Conservation (phyloP, 2,888 invertebrate genomes). For the Cinara cedri region DNA sequence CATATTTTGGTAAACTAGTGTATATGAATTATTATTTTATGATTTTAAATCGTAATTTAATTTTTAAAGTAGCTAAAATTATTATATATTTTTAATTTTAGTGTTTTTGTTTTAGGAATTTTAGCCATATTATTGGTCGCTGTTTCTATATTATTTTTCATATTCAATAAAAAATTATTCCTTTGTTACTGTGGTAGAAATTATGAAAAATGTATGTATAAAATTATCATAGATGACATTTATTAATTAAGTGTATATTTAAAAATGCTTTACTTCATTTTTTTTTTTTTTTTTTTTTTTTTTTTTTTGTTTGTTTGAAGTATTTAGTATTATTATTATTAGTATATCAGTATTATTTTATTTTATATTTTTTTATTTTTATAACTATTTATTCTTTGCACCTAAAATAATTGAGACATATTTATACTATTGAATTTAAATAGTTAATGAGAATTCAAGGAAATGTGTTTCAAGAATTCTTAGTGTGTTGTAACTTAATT, state of each 20-base stretch:
- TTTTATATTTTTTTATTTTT: background rate
- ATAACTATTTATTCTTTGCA: background rate
- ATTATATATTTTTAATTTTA: background rate
- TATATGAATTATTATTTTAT: background rate
- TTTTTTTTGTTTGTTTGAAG: background rate
- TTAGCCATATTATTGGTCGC: background rate
- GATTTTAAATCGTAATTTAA: too few relatives aligned
- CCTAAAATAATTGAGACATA: background rate
- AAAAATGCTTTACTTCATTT: background rate
- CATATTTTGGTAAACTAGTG: conserved; percentile 12
- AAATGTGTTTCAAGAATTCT: too few relatives aligned
- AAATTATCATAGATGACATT: background rate
- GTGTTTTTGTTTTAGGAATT: conserved; percentile 24
- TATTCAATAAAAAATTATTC: conserved; percentile 28
- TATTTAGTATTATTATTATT: conserved; percentile 1
- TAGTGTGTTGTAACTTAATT: too few relatives aligned
- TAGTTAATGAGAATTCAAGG: too few relatives aligned
- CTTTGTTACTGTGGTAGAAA: conserved; percentile 43
- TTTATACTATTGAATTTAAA: background rate
- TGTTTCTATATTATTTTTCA: conserved; percentile 1
- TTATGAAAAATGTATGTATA: conserved; percentile 53
- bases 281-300: too few relatives aligned
- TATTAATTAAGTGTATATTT: background rate
- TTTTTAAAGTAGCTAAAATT: background rate
- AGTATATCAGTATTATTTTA: background rate